Conservation (phyloP, 2,888 invertebrate species). For the Dicycla oo region DNA sequence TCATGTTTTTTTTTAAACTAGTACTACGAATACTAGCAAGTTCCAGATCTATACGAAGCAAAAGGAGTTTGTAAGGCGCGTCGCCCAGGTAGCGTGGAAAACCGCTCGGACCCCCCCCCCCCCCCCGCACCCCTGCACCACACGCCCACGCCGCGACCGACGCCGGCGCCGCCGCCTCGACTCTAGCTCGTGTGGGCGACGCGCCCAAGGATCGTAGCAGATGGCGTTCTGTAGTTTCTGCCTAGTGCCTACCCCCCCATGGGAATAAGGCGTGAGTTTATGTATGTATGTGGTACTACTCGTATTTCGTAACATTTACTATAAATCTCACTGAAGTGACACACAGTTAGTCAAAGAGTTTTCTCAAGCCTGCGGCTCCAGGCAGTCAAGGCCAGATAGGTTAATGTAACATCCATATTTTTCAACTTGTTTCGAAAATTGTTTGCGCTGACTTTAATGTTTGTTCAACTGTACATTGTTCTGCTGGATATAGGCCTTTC, state of each 20-base stretch:
- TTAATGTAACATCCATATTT: constrained; percentile 46
- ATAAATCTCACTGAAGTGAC: neutral
- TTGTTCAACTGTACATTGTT: constrained; percentile 46
- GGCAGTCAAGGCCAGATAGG: constrained; percentile 22
- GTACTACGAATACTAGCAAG: neutral
- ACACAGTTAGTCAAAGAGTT: neutral
- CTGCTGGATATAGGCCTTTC: neutral
- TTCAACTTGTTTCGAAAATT: constrained; percentile 21
- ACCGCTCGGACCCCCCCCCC: no score
- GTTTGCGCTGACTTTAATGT: constrained; percentile 32
- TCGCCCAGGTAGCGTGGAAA: no score
- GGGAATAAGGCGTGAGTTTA: neutral
- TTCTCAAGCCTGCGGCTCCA: neutral
- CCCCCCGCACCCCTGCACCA: no score
- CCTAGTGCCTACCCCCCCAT: no score
- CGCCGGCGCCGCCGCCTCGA: no score
- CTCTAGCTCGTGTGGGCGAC: no score
- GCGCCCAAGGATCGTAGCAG: neutral
- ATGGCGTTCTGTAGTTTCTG: neutral
- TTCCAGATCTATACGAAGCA: neutral
- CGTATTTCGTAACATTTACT: neutral
- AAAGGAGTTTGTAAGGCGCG: neutral
- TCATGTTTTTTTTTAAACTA: neutral
- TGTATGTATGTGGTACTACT: neutral
- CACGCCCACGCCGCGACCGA: no score